These are phyloP conservation scores for Hippocampus barbouri DNA, from an alignment of 2,113 vertebrate genomes.

Conservation along the genomic window DNA sequence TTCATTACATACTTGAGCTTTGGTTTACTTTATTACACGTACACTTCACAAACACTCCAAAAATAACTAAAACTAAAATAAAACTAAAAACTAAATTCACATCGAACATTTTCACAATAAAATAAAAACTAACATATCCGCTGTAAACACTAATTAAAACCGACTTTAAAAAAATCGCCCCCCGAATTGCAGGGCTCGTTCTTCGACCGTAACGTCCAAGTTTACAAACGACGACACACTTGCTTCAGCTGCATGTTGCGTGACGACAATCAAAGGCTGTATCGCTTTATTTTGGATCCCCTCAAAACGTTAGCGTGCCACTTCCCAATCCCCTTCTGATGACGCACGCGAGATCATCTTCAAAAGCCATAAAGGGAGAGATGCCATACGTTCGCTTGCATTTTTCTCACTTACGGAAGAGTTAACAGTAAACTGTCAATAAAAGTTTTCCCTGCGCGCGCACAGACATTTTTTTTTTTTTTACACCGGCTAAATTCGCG, in stretches of 20 bases:
- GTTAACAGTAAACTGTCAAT: slow-evolving; percentile 31
- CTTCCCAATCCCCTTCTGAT: slow-evolving; percentile 6
- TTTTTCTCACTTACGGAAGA: slow-evolving; percentile 6
- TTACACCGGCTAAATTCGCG: slow-evolving; percentile 15
- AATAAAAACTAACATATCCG: no score
- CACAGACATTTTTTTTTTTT: slow-evolving; percentile 12
- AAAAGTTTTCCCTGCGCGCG: slow-evolving; percentile 11
- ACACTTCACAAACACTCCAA: no score
- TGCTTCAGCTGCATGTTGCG: slow-evolving; percentile 8
- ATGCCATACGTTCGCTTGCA: not conserved
- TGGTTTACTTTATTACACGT: no score
- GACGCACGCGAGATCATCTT: not conserved
- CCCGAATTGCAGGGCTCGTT: no score
- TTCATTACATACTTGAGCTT: no score
- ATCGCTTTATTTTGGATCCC: slow-evolving; percentile 9
- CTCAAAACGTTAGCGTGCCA: slow-evolving; percentile 15
- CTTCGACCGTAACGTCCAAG: no score
- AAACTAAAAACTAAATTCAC: no score
- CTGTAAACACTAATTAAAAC: no score
- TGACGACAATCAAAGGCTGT: slow-evolving; percentile 17
- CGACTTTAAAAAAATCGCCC: no score
- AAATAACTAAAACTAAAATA: no score
- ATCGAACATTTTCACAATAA: no score
- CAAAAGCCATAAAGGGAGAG: not conserved
- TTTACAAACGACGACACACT: slow-evolving; percentile 1